These are phyloP conservation scores for Cataglyphis altisquamis DNA, from an alignment of 2,888 invertebrate genomes.

Conservation along the genomic window DNA sequence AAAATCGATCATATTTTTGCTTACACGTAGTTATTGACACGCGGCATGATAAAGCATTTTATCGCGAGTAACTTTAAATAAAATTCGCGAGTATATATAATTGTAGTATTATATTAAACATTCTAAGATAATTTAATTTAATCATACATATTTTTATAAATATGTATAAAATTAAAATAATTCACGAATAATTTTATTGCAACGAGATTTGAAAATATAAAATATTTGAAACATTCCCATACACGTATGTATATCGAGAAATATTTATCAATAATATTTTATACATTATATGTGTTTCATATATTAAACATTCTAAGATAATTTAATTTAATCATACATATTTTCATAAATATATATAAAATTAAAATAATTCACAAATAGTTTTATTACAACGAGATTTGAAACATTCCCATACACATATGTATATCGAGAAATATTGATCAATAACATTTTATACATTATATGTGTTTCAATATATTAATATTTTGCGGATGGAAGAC, in stretches of 20 bases:
- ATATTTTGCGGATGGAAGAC: background rate
- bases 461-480: background rate
- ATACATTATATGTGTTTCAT: background rate
- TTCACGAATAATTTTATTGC: background rate
- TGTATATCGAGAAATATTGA: background rate
- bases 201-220: background rate
- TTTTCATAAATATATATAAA: background rate
- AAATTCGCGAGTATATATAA: background rate
- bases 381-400: background rate
- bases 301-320: background rate
- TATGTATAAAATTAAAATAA: background rate
- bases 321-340: background rate
- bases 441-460: background rate
- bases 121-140: background rate
- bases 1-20: conserved; percentile 25
- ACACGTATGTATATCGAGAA: background rate
- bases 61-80: background rate
- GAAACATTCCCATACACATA: background rate
- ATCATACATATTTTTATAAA: background rate
- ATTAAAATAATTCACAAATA: background rate
- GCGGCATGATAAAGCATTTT: background rate
- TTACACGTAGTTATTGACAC: background rate
- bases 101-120: background rate
- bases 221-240: background rate
- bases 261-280: background rate